phyloP scores from a whole-genome alignment of 1,140 invertebrate genomes.

The Popillia japonica region DNA sequence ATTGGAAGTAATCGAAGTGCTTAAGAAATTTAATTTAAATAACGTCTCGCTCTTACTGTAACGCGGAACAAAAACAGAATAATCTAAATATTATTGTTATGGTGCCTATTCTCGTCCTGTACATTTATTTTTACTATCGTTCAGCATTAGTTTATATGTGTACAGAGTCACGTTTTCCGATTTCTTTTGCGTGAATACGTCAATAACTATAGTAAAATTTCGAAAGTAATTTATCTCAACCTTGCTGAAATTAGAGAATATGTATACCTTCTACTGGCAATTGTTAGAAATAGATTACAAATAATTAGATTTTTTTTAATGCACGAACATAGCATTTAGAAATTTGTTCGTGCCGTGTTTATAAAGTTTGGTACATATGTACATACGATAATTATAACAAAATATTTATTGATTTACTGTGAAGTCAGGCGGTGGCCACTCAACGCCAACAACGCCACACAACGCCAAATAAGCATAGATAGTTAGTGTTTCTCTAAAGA shows the following conservation, averaged over 20 bases:
- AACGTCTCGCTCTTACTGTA: background rate
- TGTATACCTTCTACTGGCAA: background rate
- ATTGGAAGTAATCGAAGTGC: background rate
- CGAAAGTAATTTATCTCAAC: background rate
- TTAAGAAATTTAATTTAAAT: background rate
- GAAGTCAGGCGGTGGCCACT: too few species aligned
- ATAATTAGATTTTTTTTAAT: too few species aligned
- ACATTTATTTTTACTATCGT: slow-evolving; percentile 15
- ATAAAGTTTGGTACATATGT: too few species aligned
- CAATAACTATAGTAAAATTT: background rate
- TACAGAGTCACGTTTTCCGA: background rate
- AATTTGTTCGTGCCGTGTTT: too few species aligned
- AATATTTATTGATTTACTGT: too few species aligned
- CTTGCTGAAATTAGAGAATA: background rate
- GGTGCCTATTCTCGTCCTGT: background rate
- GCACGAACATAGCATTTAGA: too few species aligned
- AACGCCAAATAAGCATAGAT: too few species aligned
- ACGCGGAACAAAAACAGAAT: slow-evolving; percentile 8
- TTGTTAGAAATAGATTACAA: too few species aligned
- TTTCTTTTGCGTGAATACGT: background rate
- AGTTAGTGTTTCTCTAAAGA: too few species aligned
- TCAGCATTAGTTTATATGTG: slow-evolving; percentile 10
- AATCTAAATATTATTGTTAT: slow-evolving; percentile 16
- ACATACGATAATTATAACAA: too few species aligned
- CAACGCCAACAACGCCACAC: too few species aligned